Percentiles rank a stretch among this genome's conserved stretches.
Conservation (phyloP, 2,888 invertebrate species). For the Dicyrtomina minuta region DNA sequence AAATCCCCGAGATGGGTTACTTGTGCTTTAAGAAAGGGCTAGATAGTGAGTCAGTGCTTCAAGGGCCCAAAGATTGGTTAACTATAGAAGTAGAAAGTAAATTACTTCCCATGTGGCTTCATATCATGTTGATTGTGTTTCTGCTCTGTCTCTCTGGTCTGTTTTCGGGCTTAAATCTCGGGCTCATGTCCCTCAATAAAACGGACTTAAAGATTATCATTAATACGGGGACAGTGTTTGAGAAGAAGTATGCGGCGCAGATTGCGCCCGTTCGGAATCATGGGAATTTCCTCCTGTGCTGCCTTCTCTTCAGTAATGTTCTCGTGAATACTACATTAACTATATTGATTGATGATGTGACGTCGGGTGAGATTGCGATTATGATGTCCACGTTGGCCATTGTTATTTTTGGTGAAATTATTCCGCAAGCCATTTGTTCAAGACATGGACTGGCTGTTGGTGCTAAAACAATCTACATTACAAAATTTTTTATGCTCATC, state of each 20-base stretch:
- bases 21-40: too few species aligned
- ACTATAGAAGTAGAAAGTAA: slow-evolving; percentile 18
- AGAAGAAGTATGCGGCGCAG: slow-evolving; percentile 76
- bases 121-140: slow-evolving; percentile 68
- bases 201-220: slow-evolving; percentile 93
- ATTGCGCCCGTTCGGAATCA: slow-evolving; percentile 91
- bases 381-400: slow-evolving; percentile 89
- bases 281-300: slow-evolving; percentile 91
- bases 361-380: slow-evolving; percentile 86
- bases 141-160: slow-evolving; percentile 87
- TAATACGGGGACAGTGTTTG: slow-evolving; percentile 85
- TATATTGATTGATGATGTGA: slow-evolving; percentile 90
- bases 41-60: too few species aligned
- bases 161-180: slow-evolving; percentile 94
- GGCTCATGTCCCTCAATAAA: slow-evolving; percentile 92
- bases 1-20: too few species aligned
- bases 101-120: slow-evolving; percentile 72
- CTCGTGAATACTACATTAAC: slow-evolving; percentile 97
- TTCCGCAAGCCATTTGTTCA: slow-evolving; percentile 93
- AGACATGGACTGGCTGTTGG: slow-evolving; percentile 93
- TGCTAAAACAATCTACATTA: slow-evolving; percentile 89
- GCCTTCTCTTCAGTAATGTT: slow-evolving; percentile 75
- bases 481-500: slow-evolving; percentile 88
- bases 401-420: slow-evolving; percentile 95
- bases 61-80: slow-evolving; percentile 19